Base-by-base conservation (phyloP, 2,113 vertebrate genomes). In the Corythornis cristatus region DNA sequence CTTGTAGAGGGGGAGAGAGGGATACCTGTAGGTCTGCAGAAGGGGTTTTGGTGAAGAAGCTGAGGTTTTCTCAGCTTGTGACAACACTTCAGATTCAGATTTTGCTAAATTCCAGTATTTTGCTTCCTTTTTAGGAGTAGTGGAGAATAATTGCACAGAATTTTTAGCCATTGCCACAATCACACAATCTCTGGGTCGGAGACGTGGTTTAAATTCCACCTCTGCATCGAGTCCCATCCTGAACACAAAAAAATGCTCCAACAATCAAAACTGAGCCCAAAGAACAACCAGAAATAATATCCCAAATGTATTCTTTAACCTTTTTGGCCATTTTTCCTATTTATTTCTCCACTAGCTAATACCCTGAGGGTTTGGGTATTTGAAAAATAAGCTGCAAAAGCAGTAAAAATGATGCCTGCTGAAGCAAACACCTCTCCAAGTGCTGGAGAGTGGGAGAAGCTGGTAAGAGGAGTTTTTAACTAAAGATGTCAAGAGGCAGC, bases 141-240 rank as follows among this genome's bases (percentile, higher is more conserved):
- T 62, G 31, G 37, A 57, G 45, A 71, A 8, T 7, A 20, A 54
- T 54, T 70, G 56, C 42, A 64, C 42, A 37, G 51, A 11, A 11
- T 28, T 22, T 43, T 58, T 29, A 61, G 29, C 62, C 5, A 1
- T n/a, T 45, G 26, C 26, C 20, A 45, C 45, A 35, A 54, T 33
- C 3, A 0, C 0, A 0, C 11, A 9, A 35, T 11, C 22, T 77
- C 20, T 33, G 81, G 13, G 12, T 54, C 15, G 11, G 83, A 86
- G 23, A 42, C 5, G 10, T 0, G 13, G 17, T 83, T 67, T 56
- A 45, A 90, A 78, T 74, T 50, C 22, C 21, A 46, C n/a, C 9
- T 53, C 58, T 73, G 40, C 57, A 22, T 45, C 2, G 3, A 35
- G 5, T 54, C 79, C 64, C 11, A 20, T 48, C 60, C 40, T 22